These are phyloP conservation scores for Thymelicus sylvestris DNA, from an alignment of 2,888 invertebrate species.

Conservation along the genomic window DNA sequence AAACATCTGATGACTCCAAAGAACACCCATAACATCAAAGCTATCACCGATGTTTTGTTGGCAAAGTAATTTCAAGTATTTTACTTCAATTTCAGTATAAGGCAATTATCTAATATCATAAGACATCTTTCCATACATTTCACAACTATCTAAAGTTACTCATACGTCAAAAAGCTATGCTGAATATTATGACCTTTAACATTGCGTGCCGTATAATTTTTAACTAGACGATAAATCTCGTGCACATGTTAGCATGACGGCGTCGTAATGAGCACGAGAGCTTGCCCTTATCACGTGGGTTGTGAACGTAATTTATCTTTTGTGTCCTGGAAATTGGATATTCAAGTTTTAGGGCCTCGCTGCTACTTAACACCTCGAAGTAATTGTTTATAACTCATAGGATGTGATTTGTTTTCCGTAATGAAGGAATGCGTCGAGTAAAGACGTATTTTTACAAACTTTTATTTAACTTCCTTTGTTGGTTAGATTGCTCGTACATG, in stretches of 20 bases:
- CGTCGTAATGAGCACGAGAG: constrained; percentile 19
- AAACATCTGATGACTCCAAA: too few species aligned
- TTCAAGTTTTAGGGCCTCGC: background rate
- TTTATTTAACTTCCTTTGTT: too few species aligned
- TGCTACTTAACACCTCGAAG: background rate
- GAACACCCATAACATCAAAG: too few species aligned
- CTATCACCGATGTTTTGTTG: too few species aligned
- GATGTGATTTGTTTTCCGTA: too few species aligned
- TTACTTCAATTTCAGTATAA: too few species aligned
- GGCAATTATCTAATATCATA: too few species aligned
- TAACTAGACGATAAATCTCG: constrained; percentile 31
- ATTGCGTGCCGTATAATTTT: constrained; percentile 27
- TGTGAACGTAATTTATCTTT: constrained; percentile 27
- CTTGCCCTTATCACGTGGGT: constrained; percentile 27
- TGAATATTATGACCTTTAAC: constrained; percentile 8
- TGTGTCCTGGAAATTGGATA: constrained; percentile 28
- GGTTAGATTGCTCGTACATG: too few species aligned
- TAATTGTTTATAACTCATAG: background rate
- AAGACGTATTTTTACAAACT: too few species aligned
- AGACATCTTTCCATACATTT: background rate
- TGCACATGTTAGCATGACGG: constrained; percentile 33
- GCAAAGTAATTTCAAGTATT: too few species aligned
- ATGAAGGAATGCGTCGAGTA: too few species aligned
- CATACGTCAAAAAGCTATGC: background rate
- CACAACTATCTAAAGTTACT: background rate